Evolutionary conservation across 2,888 invertebrate species (phyloP), one percentile per base, ranked within the genome.

Genomic region (Amorpha juglandis): DNA sequence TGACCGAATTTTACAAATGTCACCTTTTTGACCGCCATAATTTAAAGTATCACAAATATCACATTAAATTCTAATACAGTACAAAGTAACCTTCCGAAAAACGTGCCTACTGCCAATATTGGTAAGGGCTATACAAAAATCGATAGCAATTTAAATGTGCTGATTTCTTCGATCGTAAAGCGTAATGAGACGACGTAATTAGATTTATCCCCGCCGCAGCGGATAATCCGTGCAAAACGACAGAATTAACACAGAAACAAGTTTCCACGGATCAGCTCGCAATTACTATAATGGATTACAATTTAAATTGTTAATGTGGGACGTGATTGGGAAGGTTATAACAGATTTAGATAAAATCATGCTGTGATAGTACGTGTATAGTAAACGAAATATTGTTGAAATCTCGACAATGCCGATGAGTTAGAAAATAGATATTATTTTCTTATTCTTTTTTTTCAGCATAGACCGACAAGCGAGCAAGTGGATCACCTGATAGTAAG

Each of bases 181-280:
- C 68, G 83, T 90, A 89, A 90, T 87, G 87, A 88, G 84, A 79
- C 71, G 75, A 72, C 79, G 81, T 87, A 88, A 90, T 90, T 89
- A 87, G 84, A 82, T 86, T 84, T 77, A 73, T 78, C 73, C 77
- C 75, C 77, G 65, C 47, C 35, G 16, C 48, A 33, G 48, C 48
- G 47, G 14, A 65, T 55, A 65, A 35, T 58, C 48, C 19, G 47
- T 47, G 58, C 48, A 58, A 58, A 65, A 65, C 58, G 64, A 58
- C 35, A 45, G 47, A n/a, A 58, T 58, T 58, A 42, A 58, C 55
- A 58, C 58, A 47, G 55, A 65, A 58, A 55, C 58, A 55, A 58
- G 58, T 58, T 58, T 19, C 12, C 38, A 58, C 42, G 42, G 58
- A 38, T 58, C 58, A 58, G 19, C 4, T 53, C 33, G 19, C 58